Base-by-base conservation (phyloP, 92 coral and sea anemone genomes). In the Umimayanthus chanpuru region DNA sequence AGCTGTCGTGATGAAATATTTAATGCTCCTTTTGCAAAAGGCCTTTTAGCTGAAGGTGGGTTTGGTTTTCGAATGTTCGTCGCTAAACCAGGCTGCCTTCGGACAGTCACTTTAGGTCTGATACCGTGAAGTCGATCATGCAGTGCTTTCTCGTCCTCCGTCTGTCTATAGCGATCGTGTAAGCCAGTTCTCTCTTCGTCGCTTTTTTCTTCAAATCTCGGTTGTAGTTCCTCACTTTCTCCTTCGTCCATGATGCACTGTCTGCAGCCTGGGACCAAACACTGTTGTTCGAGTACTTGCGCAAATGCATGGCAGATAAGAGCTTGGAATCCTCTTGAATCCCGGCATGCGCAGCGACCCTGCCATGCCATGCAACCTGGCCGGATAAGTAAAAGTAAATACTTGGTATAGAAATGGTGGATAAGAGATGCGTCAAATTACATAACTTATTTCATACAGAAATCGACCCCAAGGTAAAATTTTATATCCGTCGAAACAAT, bases 221-320 rank as follows among this genome's bases (percentile, higher is more conserved):
- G 67, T 41, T 83, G 67, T 26, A 20, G 61, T 25, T 68, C 77
- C 47, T 26, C 66, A 28, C 49, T 67, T 70, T 70, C 87, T 23
- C 40, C n/a, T 74, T 83, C 79, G 78, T 83, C 87, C 78, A 47
- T 15, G 14, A 32, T 9, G 36, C 87, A 83, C 78, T 83, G 78
- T 8, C 40, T 73, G 79, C 87, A 83, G 78, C 87, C 79, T 71
- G 87, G 87, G 41, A 83, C 87, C 78, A 71, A 83, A 74, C 87
- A 83, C 25, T 50, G 87, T 20, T 83, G 87, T 16, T 83, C 61
- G 14, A 70, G 64, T 28, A 83, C 87, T 83, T 83, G 77, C 6
- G 87, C 77, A 70, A 83, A 83, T 9, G 87, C 87, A 26, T 83
- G 87, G 40, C 87, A 83, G 10, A 83, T 4, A 16, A 83, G 77